Evolutionary conservation across 2,113 vertebrate genomes (phyloP).

Genomic region (Clupea harengus): DNA sequence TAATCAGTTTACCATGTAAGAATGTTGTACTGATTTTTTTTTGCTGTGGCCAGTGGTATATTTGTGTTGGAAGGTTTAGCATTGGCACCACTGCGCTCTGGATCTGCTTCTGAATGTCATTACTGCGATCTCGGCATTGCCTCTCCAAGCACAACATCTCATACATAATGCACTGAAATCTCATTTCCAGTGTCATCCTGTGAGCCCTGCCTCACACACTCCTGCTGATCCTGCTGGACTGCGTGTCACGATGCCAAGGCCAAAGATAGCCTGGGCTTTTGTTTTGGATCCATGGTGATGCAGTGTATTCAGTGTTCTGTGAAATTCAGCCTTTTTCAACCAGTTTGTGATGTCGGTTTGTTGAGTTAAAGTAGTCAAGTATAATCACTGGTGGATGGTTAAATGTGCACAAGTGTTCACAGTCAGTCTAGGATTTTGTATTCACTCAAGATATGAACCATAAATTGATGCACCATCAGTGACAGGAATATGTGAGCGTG

Average conservation of each 20-base stretch:
- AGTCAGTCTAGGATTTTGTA: neutral
- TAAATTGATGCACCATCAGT: neutral
- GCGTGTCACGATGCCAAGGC: conserved; percentile 14
- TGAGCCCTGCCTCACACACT: neutral
- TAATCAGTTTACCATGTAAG: neutral
- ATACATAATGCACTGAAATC: conserved; percentile 26
- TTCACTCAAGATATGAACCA: neutral
- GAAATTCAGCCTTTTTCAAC: conserved; percentile 7
- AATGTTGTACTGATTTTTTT: neutral
- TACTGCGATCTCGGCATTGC: conserved; percentile 1
- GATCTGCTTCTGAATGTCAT: neutral
- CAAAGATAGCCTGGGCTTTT: neutral
- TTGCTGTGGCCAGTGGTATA: neutral
- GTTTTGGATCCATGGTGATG: neutral
- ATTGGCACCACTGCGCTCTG: conserved; percentile 11
- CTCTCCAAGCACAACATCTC: neutral
- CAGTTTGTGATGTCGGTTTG: neutral
- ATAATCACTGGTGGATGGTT: neutral
- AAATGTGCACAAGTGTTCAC: conserved; percentile 6
- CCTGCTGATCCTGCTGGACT: neutral
- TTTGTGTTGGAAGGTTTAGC: neutral
- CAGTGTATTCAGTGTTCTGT: conserved; percentile 19
- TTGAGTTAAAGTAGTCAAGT: neutral
- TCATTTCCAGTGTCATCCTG: conserved; percentile 21
- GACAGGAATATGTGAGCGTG: neutral